Conservation (phyloP, 2,113 vertebrate species). For the Balaeniceps rex region DNA sequence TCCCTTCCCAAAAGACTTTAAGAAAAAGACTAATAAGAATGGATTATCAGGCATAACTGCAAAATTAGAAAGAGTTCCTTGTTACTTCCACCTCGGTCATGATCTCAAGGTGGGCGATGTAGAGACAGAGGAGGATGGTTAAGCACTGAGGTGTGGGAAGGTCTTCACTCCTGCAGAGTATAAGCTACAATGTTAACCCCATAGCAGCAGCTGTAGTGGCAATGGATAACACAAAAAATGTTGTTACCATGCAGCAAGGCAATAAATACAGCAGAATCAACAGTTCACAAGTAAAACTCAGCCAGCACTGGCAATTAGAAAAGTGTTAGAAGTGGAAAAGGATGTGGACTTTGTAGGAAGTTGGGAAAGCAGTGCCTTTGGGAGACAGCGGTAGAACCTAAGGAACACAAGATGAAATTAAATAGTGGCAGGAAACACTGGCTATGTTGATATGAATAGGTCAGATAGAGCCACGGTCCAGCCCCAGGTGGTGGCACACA, state of each 20-base stretch:
- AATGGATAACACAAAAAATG: neutral
- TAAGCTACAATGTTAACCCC: neutral
- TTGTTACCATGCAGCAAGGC: neutral
- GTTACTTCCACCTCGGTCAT: neutral
- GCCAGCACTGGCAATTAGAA: neutral
- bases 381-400: neutral
- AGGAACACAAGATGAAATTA: neutral
- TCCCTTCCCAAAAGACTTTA: neutral
- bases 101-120: neutral
- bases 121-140: neutral
- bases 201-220: neutral
- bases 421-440: neutral
- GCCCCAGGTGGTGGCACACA: neutral
- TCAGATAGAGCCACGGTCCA: neutral
- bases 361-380: neutral
- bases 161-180: neutral
- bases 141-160: neutral
- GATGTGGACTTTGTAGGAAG: neutral
- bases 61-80: neutral
- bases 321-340: neutral
- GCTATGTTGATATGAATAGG: neutral
- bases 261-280: neutral
- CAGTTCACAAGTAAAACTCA: neutral
- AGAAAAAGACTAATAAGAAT: neutral
- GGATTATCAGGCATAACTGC: neutral